Percentiles rank a stretch among this genome's conserved stretches.
These are phyloP conservation scores for Lepus americanus DNA, from an alignment of 2,113 vertebrate species.

Conservation along the genomic window DNA sequence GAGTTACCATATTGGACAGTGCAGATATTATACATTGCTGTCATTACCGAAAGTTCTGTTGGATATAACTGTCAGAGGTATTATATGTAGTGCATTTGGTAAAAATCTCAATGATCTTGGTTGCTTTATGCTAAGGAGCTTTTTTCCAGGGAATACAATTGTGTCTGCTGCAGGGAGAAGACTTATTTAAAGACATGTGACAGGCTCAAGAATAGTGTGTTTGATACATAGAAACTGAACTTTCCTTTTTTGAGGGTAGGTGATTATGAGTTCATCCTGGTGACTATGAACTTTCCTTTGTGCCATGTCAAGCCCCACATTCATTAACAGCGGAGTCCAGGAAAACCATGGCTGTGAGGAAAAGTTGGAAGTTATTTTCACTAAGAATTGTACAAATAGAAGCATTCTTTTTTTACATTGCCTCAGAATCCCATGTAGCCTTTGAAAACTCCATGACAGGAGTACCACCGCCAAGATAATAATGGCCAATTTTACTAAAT, in stretches of 20 bases:
- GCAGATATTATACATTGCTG: not conserved
- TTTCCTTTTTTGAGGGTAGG: not conserved
- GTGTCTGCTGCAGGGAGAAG: not conserved
- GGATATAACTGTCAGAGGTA: not conserved
- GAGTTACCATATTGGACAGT: not conserved
- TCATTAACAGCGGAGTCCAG: not conserved
- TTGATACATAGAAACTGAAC: not conserved
- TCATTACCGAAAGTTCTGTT: not conserved
- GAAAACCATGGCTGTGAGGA: not conserved
- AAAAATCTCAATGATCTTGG: not conserved
- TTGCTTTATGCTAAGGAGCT: not conserved
- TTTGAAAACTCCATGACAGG: not conserved
- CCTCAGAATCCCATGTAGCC: not conserved
- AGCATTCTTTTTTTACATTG: not conserved
- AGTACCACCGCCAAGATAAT: not conserved
- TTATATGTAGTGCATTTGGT: not conserved
- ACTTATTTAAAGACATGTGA: fast-evolving
- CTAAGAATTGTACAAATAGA: not conserved
- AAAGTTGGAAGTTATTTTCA: not conserved
- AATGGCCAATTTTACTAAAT: not conserved
- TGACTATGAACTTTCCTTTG: not conserved
- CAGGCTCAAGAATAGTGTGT: not conserved
- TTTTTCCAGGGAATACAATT: not conserved
- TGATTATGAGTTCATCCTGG: not conserved
- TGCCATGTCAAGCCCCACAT: not conserved